A percentile compares a stretch with the other conserved stretches of the same genome.
Evolutionary conservation across 2,113 vertebrate species (phyloP).

Genomic region (Pedetes capensis): DNA sequence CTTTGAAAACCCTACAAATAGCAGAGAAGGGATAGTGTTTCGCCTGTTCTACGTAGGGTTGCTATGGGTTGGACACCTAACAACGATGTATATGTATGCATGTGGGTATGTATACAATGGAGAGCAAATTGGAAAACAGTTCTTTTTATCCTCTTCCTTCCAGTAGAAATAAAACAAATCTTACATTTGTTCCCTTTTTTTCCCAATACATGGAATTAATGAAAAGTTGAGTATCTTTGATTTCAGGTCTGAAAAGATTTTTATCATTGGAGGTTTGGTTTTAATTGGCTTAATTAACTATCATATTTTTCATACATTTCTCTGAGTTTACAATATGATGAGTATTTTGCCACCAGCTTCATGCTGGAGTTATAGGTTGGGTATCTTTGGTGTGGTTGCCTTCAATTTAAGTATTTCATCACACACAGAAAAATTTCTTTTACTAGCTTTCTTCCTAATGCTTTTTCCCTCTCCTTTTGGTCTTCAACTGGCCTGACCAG

Average conservation of each 20-base stretch:
- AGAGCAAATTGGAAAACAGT: constrained; percentile 86
- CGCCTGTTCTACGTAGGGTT: too few species aligned
- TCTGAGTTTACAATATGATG: constrained; percentile 67
- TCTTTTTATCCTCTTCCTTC: constrained; percentile 86
- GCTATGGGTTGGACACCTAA: too few species aligned
- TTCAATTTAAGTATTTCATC: constrained; percentile 45
- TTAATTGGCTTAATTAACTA: constrained; percentile 76
- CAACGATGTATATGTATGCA: constrained; percentile 74
- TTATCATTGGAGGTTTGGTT: constrained; percentile 71
- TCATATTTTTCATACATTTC: constrained; percentile 72
- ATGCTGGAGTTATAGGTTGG: constrained; percentile 7
- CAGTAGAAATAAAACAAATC: constrained; percentile 89
- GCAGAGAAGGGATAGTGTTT: too few species aligned
- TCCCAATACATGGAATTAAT: constrained; percentile 74
- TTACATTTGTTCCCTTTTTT: constrained; percentile 80
- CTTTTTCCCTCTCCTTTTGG: not conserved
- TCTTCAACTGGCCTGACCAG: constrained; percentile 44
- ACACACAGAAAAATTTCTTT: constrained; percentile 57
- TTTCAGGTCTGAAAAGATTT: constrained; percentile 72
- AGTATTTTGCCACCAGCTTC: constrained; percentile 51
- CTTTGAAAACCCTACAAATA: too few species aligned
- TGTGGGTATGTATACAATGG: constrained; percentile 81
- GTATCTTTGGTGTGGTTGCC: constrained; percentile 37
- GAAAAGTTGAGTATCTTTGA: constrained; percentile 65
- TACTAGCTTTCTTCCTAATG: constrained; percentile 40